phyloP scores from a whole-genome alignment of 2,797 vertebrate genomes.

The Channa striata region DNA sequence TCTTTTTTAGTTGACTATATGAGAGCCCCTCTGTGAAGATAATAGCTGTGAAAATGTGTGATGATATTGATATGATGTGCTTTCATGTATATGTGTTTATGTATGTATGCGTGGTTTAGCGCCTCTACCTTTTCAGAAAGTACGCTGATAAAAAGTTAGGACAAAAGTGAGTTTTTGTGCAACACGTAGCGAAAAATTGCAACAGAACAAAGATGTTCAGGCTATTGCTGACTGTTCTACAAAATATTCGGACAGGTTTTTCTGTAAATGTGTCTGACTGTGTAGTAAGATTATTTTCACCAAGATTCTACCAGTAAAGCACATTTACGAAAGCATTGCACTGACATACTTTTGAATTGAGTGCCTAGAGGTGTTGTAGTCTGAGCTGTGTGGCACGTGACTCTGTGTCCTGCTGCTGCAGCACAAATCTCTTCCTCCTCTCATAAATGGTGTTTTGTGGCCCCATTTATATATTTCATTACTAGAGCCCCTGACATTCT shows the following conservation, averaged over 20 bases:
- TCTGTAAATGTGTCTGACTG: not conserved
- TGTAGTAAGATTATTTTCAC: not conserved
- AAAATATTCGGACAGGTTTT: not conserved
- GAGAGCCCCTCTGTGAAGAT: conserved; percentile 47
- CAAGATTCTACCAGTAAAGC: too few relatives aligned
- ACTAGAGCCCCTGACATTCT: conserved; percentile 85
- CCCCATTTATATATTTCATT: conserved; percentile 85
- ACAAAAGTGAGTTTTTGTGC: not conserved
- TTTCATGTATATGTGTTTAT: not conserved
- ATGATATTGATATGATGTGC: not conserved
- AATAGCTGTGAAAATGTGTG: conserved; percentile 6
- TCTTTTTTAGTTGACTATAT: conserved; percentile 56
- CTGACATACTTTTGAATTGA: too few relatives aligned
- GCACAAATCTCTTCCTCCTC: conserved; percentile 61
- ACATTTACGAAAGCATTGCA: not conserved
- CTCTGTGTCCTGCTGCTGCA: conserved; percentile 55
- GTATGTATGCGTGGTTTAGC: not conserved
- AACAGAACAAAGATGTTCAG: not conserved
- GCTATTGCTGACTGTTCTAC: not conserved
- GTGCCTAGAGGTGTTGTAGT: conserved; percentile 23
- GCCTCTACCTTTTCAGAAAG: not conserved
- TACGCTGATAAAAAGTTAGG: not conserved
- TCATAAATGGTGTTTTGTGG: conserved; percentile 81
- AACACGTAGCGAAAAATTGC: not conserved
- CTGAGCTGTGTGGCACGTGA: conserved; percentile 34